phyloP scores from a whole-genome alignment of 2,888 invertebrate species.

The Ectemnius continuus region DNA sequence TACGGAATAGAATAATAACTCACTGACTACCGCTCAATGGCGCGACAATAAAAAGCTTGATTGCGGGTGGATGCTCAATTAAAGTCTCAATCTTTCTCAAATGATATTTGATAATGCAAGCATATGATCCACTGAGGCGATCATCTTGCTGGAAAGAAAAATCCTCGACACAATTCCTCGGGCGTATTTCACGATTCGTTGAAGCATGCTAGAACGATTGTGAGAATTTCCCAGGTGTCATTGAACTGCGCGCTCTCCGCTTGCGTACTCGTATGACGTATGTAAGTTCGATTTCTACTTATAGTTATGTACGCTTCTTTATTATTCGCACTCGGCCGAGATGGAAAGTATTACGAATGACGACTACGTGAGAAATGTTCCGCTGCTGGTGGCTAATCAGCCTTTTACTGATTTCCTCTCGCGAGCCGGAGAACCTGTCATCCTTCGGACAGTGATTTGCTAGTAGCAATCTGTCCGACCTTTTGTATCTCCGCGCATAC shows the following conservation, averaged over 20 bases:
- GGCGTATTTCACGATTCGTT: slow-evolving; percentile 22
- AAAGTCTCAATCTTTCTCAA: not conserved
- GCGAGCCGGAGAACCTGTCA: no score
- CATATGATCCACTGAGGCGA: no score
- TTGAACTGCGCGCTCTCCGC: slow-evolving; percentile 30
- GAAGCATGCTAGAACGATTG: slow-evolving; percentile 25
- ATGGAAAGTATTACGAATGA: slow-evolving; percentile 30
- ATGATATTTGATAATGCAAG: not conserved
- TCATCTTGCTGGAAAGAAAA: slow-evolving; percentile 38
- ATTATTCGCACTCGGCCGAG: slow-evolving; percentile 6
- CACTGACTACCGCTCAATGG: no score
- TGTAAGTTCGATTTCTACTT: slow-evolving; percentile 13
- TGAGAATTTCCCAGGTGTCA: slow-evolving; percentile 57
- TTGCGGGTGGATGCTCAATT: no score
- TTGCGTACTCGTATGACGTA: slow-evolving; percentile 12
- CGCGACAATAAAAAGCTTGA: no score
- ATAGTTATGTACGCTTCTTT: slow-evolving; percentile 25
- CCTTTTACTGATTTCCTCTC: no score
- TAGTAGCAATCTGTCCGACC: no score
- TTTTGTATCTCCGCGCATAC: no score
- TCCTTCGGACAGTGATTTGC: no score
- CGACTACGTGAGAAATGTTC: not conserved
- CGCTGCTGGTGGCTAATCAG: not conserved
- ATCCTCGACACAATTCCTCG: slow-evolving; percentile 2
- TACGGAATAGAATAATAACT: no score